Base-by-base conservation (phyloP, 2,797 vertebrate species). In the Smutsia gigantea region DNA sequence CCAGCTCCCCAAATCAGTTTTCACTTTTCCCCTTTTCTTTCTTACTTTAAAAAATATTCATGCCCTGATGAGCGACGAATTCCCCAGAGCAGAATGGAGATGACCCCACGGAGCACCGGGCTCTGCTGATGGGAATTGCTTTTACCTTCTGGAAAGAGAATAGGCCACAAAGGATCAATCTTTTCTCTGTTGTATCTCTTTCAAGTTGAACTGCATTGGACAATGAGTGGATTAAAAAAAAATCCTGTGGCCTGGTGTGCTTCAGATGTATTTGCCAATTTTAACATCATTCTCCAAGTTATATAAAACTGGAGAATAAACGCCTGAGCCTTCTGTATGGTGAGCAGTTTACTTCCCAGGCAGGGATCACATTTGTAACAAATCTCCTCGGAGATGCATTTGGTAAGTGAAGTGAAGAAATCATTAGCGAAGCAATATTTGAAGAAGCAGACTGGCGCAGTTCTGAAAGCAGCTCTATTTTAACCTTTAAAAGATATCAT, bases 401-500 rank as follows among this genome's bases (percentile, higher is more conserved):
- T 97, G 98, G 97, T 96, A 90, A 98, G 97, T 77, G 95, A 97
- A 98, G 98, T 97, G 98, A 98, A 98, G 97, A 98, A 98, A 96
- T 95, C 96, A 97, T 97, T 98, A 87, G 72, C 81, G 97, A 97
- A 98, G 98, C 98, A 97, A 95, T 94, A 97, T 97, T 97, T 87
- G 98, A 97, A 98, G 98, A 95, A 81, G 95, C 93, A 97, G 97
- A 94, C 97, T 81, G 90, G 97, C 31, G 95, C 97, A 92, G 96
- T 86, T 98, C 97, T 84, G 97, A 97, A 96, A 97, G 94, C 61
- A 94, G 96, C 98, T 96, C 61, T 98, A 98, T 98, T 98, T 98
- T 98, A 98, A 97, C 97, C 98, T 98, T 98, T 98, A 98, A 98
- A 98, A 98, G 98, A 98, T 97, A 98, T 98, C 98, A 92, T 98